These are phyloP conservation scores for Chaetogeoica ovagalla DNA, from an alignment of 2,888 invertebrate genomes.

Conservation along the genomic window DNA sequence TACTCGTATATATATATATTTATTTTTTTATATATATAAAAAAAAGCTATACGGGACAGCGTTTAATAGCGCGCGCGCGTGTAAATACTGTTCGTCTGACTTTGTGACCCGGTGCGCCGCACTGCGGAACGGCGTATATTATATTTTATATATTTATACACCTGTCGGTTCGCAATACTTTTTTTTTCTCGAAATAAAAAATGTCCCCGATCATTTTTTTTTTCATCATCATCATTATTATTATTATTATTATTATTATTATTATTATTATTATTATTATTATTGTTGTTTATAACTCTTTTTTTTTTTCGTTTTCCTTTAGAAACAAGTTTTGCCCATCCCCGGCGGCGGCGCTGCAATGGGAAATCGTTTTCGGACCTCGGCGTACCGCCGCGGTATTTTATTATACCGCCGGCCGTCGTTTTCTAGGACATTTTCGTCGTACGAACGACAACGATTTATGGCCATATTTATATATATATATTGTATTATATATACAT, in stretches of 20 bases:
- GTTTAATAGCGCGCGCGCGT: background rate
- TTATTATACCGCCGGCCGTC: background rate
- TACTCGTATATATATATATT: too few species aligned
- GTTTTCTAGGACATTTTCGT: slow-evolving; percentile 51
- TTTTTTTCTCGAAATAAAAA: background rate
- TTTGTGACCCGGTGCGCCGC: slow-evolving; percentile 36
- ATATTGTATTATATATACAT: background rate
- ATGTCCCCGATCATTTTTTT: slow-evolving; percentile 3
- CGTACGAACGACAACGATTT: slow-evolving; percentile 34
- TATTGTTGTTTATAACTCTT: slow-evolving; percentile 16
- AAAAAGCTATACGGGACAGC: background rate
- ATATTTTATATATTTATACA: background rate
- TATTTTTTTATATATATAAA: too few species aligned
- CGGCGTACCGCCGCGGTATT: slow-evolving; percentile 13
- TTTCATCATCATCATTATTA: background rate
- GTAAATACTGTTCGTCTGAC: slow-evolving; percentile 35
- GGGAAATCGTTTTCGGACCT: slow-evolving; percentile 50
- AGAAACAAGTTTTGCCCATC: slow-evolving; percentile 42
- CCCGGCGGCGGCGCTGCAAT: background rate
- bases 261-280: background rate
- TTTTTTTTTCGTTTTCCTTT: background rate
- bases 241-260: too few species aligned
- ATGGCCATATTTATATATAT: slow-evolving; percentile 19
- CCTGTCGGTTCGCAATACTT: slow-evolving; percentile 23
- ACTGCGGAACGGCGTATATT: background rate